Percentiles rank a stretch among this genome's conserved stretches.
Conservation (phyloP, 2,888 invertebrate species). For the Ariolimax columbianus region DNA sequence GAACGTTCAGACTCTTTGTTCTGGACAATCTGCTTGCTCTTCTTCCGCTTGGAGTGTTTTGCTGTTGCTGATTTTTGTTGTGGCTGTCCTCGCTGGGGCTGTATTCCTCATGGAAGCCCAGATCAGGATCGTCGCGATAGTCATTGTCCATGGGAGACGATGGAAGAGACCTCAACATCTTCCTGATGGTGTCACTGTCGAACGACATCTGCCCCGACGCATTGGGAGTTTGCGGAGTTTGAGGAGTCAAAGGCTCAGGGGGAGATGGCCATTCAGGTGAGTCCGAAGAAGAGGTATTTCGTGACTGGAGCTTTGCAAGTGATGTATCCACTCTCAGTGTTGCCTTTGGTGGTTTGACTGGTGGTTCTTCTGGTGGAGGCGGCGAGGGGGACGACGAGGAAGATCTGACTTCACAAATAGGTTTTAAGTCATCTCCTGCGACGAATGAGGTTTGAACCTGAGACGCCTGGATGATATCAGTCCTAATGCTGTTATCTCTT, state of each 20-base stretch:
- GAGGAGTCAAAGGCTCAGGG: slow-evolving; percentile 75
- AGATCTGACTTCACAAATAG: neutral
- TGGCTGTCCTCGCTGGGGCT: slow-evolving; percentile 38
- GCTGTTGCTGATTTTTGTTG: neutral
- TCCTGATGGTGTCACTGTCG: slow-evolving; percentile 92
- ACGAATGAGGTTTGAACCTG: slow-evolving; percentile 39
- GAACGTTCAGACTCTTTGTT: slow-evolving; percentile 60
- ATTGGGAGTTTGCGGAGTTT: slow-evolving; percentile 71
- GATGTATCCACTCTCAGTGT: slow-evolving; percentile 55
- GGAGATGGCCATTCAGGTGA: slow-evolving; percentile 77
- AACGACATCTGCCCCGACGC: slow-evolving; percentile 79
- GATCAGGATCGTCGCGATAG: slow-evolving; percentile 63
- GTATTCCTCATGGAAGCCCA: slow-evolving; percentile 68
- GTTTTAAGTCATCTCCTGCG: neutral
- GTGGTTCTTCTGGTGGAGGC: slow-evolving; percentile 25
- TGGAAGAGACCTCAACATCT: slow-evolving; percentile 96
- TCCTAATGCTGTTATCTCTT: slow-evolving; percentile 48
- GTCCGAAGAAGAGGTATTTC: slow-evolving; percentile 78
- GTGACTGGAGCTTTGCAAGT: slow-evolving; percentile 47
- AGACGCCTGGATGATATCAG: slow-evolving; percentile 14
- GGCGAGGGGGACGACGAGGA: slow-evolving; percentile 13
- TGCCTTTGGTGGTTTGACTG: slow-evolving; percentile 32
- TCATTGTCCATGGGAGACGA: slow-evolving; percentile 65
- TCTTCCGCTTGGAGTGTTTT: neutral
- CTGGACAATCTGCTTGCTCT: slow-evolving; percentile 54